Evolutionary conservation across 1,140 invertebrate genomes (phyloP).

Genomic region (Bemisia tabaci): DNA sequence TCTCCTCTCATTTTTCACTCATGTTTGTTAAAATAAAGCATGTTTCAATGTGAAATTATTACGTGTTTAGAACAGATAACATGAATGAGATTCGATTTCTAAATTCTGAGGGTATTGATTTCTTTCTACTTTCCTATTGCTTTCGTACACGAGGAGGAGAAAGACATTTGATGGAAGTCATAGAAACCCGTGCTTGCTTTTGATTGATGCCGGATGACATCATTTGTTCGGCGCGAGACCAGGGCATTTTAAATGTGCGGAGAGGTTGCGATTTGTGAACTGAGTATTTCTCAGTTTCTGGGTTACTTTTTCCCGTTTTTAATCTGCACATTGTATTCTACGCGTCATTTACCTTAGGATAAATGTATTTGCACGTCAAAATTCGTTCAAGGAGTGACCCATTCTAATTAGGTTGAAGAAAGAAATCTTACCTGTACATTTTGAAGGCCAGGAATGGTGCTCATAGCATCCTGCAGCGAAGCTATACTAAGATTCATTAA

Average conservation of each 20-base stretch:
- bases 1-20: too few species aligned
- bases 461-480: constrained; percentile 50
- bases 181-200: too few species aligned
- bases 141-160: too few species aligned
- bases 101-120: too few species aligned
- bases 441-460: constrained; percentile 35
- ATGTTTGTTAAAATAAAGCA: too few species aligned
- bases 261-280: not conserved
- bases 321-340: not conserved
- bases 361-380: not conserved
- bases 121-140: too few species aligned
- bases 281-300: not conserved
- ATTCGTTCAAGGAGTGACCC: not conserved
- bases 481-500: constrained; percentile 61
- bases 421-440: not conserved
- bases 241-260: not conserved
- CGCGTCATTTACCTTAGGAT: not conserved
- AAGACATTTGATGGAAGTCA: too few species aligned
- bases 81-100: too few species aligned
- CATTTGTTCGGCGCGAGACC: too few species aligned
- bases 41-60: too few species aligned
- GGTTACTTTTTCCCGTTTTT: not conserved
- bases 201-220: too few species aligned
- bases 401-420: not conserved
- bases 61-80: too few species aligned